phyloP scores from a whole-genome alignment of 2,113 vertebrate genomes.

The Burhinus bistriatus region DNA sequence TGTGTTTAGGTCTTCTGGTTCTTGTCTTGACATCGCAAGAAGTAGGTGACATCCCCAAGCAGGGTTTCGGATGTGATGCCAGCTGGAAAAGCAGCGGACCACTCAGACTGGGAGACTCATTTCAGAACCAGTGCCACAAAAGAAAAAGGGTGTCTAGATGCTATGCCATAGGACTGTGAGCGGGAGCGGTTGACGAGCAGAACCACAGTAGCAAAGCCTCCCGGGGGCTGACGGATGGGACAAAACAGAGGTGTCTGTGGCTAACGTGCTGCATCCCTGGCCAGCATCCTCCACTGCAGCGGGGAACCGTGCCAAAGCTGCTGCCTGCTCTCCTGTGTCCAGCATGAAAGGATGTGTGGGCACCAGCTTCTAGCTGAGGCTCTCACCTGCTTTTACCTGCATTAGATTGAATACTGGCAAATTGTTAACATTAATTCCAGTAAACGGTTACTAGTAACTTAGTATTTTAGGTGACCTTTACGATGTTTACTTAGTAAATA shows the following conservation, averaged over 20 bases:
- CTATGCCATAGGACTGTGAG: background rate
- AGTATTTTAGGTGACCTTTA: background rate
- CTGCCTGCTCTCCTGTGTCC: background rate
- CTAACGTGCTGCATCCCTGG: background rate
- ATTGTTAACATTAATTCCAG: background rate
- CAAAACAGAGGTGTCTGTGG: background rate
- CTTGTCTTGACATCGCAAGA: background rate
- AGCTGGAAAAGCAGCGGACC: background rate
- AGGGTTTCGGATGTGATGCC: background rate
- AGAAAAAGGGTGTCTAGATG: background rate
- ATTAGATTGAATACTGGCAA: background rate
- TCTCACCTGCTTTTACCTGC: background rate
- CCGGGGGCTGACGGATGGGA: accelerated
- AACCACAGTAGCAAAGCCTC: background rate
- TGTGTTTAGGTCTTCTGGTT: background rate
- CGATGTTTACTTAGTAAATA: background rate
- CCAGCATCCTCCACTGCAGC: background rate
- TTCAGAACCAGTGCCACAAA: background rate
- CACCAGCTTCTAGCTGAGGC: background rate
- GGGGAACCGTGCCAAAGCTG: background rate
- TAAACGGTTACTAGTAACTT: background rate
- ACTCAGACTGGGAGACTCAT: background rate
- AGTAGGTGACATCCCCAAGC: background rate
- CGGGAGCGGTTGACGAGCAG: background rate
- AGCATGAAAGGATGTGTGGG: background rate